These are phyloP conservation scores for Pogonus chalceus DNA, from an alignment of 1,140 invertebrate genomes.

Conservation along the genomic window DNA sequence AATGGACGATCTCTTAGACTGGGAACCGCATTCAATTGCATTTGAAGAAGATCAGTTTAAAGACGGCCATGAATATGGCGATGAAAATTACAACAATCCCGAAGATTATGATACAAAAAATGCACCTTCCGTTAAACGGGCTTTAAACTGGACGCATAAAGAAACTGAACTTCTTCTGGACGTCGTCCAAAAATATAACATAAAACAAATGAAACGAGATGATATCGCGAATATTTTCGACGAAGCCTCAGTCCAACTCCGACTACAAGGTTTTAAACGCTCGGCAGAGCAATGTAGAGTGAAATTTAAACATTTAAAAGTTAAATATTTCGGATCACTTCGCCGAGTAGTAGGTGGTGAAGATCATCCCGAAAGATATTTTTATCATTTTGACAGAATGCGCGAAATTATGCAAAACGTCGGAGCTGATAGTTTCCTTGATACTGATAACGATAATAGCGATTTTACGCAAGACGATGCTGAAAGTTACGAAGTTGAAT, in stretches of 20 bases:
- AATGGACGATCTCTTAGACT: not conserved
- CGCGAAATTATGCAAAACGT: not conserved
- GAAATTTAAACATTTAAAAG: not conserved
- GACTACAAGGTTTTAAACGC: not conserved
- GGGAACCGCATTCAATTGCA: not conserved
- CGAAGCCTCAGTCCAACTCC: not conserved
- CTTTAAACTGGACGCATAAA: not conserved
- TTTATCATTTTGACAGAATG: not conserved
- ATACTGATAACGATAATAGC: not conserved
- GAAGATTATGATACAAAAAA: not conserved
- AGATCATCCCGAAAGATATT: not conserved
- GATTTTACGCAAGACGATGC: not conserved
- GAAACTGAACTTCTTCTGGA: not conserved
- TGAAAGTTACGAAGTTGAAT: not conserved
- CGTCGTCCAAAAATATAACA: not conserved
- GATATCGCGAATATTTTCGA: not conserved
- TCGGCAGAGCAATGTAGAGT: not conserved
- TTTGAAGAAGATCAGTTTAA: conserved; percentile 1
- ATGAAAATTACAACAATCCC: not conserved
- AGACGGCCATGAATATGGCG: conserved; percentile 1
- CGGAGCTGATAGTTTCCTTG: not conserved
- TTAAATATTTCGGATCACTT: not conserved
- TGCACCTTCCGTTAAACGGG: not conserved
- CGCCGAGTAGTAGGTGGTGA: not conserved
- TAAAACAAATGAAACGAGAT: not conserved